Conservation (phyloP, 2,888 invertebrate genomes). For the Steinernema carpocapsae region DNA sequence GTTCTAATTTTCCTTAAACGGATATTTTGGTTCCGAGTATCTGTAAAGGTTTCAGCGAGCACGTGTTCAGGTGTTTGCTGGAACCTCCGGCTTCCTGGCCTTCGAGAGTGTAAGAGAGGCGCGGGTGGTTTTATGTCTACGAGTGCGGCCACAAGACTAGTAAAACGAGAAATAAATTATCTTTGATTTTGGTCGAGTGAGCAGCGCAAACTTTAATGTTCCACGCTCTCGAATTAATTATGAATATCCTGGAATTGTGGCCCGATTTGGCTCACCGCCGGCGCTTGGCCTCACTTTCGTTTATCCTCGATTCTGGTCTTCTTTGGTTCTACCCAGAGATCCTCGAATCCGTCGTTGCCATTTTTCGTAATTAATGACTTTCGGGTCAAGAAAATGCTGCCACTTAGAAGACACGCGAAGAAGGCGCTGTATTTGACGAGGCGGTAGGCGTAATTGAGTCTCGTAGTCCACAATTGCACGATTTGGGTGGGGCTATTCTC, state of each 20-base stretch:
- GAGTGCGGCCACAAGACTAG: neutral
- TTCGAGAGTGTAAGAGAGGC: no score
- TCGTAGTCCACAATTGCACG: no score
- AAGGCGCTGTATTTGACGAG: neutral
- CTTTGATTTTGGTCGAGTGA: neutral
- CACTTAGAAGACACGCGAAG: conserved; percentile 1
- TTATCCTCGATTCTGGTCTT: no score
- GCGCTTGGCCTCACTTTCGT: neutral
- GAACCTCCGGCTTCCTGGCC: no score
- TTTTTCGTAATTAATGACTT: conserved; percentile 16
- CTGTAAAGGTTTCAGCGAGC: no score
- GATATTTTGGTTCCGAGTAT: no score
- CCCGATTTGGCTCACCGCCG: neutral
- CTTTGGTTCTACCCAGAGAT: no score
- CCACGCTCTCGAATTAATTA: conserved; percentile 8
- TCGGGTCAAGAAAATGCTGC: neutral
- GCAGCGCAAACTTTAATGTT: neutral
- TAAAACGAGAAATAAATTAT: neutral
- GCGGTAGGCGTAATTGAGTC: conserved; percentile 1
- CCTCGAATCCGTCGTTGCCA: neutral
- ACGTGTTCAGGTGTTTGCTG: no score
- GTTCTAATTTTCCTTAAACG: no score
- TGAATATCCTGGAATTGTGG: neutral
- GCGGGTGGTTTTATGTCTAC: neutral
- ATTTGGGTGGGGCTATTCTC: no score